A percentile compares a stretch with the other conserved stretches of the same genome.
These are phyloP conservation scores for Chymomyza procnemis DNA, from an alignment of 2,888 invertebrate genomes.

Conservation along the genomic window DNA sequence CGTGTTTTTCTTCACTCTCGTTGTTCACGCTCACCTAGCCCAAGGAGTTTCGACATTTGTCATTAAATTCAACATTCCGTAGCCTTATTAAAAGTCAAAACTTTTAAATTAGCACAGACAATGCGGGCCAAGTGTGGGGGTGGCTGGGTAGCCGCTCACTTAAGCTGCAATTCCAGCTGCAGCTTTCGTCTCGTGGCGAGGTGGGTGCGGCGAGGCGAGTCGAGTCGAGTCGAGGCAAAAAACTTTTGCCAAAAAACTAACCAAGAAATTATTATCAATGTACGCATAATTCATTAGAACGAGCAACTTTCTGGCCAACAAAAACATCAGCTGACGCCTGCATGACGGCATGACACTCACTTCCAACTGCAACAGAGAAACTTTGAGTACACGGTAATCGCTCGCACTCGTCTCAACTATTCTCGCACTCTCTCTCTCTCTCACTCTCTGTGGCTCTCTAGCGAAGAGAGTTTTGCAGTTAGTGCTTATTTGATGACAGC, in stretches of 20 bases:
- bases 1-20: too few relatives aligned
- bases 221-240: not conserved
- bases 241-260: constrained; percentile 45
- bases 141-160: too few relatives aligned
- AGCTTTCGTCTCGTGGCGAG: not conserved
- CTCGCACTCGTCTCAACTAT: not conserved
- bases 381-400: not conserved
- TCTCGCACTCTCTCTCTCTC: too few relatives aligned
- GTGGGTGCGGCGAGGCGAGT: too few relatives aligned
- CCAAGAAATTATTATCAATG: constrained; percentile 71
- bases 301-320: constrained; percentile 50
- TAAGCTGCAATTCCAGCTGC: not conserved
- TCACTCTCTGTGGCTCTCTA: not conserved
- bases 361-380: not conserved
- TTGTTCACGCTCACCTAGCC: not conserved
- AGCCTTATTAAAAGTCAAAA: constrained; percentile 67
- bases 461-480: not conserved
- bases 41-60: constrained; percentile 65
- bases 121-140: not conserved
- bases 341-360: not conserved
- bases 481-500: constrained; percentile 45
- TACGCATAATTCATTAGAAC: constrained; percentile 72
- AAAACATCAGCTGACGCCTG: not conserved
- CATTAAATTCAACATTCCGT: constrained; percentile 46
- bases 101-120: constrained; percentile 47